A percentile compares a stretch with the other conserved stretches of the same genome.
Conservation (phyloP, 2,797 vertebrate species). For the Thamnophis elegans region DNA sequence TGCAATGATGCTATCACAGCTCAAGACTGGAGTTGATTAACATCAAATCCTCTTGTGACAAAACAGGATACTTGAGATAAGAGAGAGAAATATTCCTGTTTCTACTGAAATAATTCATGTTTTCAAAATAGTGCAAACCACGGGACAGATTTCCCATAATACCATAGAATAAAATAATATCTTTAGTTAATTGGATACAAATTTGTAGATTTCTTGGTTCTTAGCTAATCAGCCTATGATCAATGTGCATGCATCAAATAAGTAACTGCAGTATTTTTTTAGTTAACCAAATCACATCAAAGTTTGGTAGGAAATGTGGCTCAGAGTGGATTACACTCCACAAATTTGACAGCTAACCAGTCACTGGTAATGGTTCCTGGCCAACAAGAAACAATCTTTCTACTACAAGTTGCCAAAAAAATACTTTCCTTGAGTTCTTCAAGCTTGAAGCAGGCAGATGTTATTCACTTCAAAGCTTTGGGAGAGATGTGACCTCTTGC, state of each 20-base stretch:
- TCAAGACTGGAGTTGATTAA: slow-evolving; percentile 41
- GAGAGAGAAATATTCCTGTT: background rate
- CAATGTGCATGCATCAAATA: background rate
- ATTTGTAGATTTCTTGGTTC: background rate
- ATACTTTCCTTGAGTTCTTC: background rate
- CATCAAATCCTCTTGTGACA: slow-evolving; percentile 69
- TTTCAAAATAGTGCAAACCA: slow-evolving; percentile 62
- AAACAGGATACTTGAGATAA: slow-evolving; percentile 34
- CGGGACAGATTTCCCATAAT: slow-evolving; percentile 16
- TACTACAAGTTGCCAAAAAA: background rate
- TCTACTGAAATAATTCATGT: slow-evolving; percentile 56
- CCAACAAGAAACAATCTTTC: background rate
- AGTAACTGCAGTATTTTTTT: background rate
- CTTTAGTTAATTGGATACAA: background rate
- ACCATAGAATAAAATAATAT: slow-evolving; percentile 20
- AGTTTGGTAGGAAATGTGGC: background rate
- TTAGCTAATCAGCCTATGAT: background rate
- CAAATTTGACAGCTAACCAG: background rate
- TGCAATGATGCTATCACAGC: background rate
- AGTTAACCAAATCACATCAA: background rate
- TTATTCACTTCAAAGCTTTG: background rate
- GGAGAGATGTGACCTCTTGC: background rate
- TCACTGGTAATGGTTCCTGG: too few species aligned
- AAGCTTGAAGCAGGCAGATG: background rate
- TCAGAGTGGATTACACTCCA: background rate